Evolutionary conservation across 37 sponge, comb jelly and placozoan genomes (phyloP).

Genomic region (Haliclona indistincta): DNA sequence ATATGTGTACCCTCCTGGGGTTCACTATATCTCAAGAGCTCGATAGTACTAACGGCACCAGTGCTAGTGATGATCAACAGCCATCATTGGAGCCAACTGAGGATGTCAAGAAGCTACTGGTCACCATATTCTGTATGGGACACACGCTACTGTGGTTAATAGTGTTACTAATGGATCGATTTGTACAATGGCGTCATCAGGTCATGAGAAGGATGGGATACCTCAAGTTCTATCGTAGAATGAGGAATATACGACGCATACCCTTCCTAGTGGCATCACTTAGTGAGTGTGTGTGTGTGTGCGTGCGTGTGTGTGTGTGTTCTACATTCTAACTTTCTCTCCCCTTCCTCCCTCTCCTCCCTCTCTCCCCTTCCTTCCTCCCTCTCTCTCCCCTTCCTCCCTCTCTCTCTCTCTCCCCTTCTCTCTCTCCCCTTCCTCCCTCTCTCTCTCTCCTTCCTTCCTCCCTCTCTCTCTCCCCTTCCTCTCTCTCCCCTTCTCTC

Average conservation of each 20-base stretch:
- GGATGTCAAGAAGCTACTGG: slow-evolving; percentile 1
- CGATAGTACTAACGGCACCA: background rate
- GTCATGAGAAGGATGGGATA: slow-evolving; percentile 73
- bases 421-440: too few relatives aligned
- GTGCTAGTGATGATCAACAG: background rate
- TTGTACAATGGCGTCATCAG: slow-evolving; percentile 72
- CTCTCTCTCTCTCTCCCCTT: too few relatives aligned
- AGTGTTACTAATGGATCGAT: slow-evolving; percentile 16
- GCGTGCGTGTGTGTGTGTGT: background rate
- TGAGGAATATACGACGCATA: slow-evolving; percentile 70
- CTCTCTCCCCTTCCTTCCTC: background rate
- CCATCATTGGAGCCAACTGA: background rate
- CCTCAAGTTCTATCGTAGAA: slow-evolving; percentile 74
- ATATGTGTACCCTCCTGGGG: slow-evolving; percentile 12
- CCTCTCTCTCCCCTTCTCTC: too few relatives aligned
- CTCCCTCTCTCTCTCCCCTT: too few relatives aligned
- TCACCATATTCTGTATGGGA: slow-evolving; percentile 5
- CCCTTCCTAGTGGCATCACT: slow-evolving; percentile 70
- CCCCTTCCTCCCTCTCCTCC: too few relatives aligned
- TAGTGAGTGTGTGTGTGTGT: slow-evolving; percentile 27
- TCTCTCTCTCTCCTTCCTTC: too few relatives aligned
- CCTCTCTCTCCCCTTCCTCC: too few relatives aligned
- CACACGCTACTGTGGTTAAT: slow-evolving; percentile 53
- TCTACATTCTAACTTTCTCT: background rate
- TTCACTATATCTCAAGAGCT: background rate